These are phyloP conservation scores for Ditula angustiorana DNA, from an alignment of 2,888 invertebrate genomes.

Conservation along the genomic window DNA sequence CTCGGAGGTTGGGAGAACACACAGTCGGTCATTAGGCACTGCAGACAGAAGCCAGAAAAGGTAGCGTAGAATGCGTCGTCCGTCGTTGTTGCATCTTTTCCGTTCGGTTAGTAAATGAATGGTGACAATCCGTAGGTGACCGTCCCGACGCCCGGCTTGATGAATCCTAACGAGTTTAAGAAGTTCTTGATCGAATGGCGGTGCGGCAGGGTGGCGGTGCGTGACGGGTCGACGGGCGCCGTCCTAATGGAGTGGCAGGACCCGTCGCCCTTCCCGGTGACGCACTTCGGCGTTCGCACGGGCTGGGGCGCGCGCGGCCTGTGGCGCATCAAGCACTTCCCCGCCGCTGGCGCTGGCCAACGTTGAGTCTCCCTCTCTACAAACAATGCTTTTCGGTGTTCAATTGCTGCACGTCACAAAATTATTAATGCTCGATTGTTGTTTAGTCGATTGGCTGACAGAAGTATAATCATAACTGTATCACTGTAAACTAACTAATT, in stretches of 20 bases:
- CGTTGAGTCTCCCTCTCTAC: constrained; percentile 73
- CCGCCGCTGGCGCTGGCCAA: constrained; percentile 52
- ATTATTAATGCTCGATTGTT: constrained; percentile 34
- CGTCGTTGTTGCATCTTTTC: constrained; percentile 47
- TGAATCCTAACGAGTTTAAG: constrained; percentile 83
- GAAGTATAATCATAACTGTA: constrained; percentile 15
- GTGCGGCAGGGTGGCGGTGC: constrained; percentile 81
- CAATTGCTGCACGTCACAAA: constrained; percentile 56
- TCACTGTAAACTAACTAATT: constrained; percentile 42
- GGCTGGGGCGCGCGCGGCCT: constrained; percentile 88
- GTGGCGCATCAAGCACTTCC: constrained; percentile 84
- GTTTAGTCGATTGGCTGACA: constrained; percentile 33
- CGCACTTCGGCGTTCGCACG: constrained; percentile 87
- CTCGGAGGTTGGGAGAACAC: constrained; percentile 89
- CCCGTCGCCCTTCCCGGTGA: constrained; percentile 85
- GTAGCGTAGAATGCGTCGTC: constrained; percentile 67
- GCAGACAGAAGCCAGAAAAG: constrained; percentile 87
- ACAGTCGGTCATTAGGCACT: constrained; percentile 87
- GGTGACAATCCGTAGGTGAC: constrained; percentile 78
- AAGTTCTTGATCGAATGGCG: constrained; percentile 86
- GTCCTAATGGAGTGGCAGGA: constrained; percentile 87
- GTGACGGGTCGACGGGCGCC: constrained; percentile 76
- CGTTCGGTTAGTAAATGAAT: constrained; percentile 44
- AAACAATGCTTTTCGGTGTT: constrained; percentile 64
- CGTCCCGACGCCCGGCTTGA: constrained; percentile 84